Evolutionary conservation across 2,113 vertebrate species (phyloP).

Genomic region (Seriola rivoliana): DNA sequence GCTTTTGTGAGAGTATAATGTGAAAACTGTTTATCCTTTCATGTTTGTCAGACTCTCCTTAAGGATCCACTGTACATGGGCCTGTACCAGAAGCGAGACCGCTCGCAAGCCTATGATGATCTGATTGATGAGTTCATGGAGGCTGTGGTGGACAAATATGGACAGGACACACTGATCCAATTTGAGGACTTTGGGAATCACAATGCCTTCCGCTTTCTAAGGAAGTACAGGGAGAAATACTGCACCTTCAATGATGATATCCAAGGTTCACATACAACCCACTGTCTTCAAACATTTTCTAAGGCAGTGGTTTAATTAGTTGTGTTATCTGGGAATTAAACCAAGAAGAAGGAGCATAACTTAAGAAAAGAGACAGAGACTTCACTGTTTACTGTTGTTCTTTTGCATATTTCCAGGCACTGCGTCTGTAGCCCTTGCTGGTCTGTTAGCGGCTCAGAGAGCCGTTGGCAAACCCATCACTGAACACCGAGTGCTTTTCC

Average conservation of each 20-base stretch:
- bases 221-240: conserved; percentile 95
- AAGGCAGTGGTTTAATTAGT: neutral
- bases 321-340: neutral
- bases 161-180: conserved; percentile 95
- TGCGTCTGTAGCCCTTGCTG: conserved; percentile 93
- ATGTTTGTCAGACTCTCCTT: conserved; percentile 86
- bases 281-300: neutral
- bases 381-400: neutral
- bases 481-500: conserved; percentile 93
- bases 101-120: conserved; percentile 92
- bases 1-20: neutral
- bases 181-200: conserved; percentile 99
- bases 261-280: conserved; percentile 86
- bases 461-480: conserved; percentile 89
- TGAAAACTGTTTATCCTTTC: neutral
- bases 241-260: conserved; percentile 99
- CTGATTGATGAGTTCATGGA: conserved; percentile 99
- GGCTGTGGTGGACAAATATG: conserved; percentile 94
- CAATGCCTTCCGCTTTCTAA: conserved; percentile 95
- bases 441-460: conserved; percentile 92
- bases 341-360: neutral
- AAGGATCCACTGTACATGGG: conserved; percentile 97
- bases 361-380: neutral
- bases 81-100: conserved; percentile 94
- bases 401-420: conserved; percentile 86